Percentiles rank a stretch among this genome's conserved stretches.
Conservation (phyloP, 1,140 invertebrate genomes). For the Cyclina sinensis region DNA sequence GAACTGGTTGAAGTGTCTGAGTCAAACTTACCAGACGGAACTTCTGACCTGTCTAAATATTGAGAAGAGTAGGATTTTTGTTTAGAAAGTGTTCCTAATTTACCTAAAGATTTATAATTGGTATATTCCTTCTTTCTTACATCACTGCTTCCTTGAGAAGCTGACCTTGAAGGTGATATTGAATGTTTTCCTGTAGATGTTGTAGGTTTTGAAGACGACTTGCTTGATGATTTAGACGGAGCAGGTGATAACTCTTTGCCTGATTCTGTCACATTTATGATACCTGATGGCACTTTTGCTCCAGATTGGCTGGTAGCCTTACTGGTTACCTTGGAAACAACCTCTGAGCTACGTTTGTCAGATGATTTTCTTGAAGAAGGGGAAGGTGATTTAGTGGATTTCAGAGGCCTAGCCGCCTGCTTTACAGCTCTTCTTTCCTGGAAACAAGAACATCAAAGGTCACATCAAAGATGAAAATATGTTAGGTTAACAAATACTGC, state of each 20-base stretch:
- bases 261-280: constrained; percentile 36
- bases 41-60: constrained; percentile 49
- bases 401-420: constrained; percentile 29
- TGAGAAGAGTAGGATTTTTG: constrained; percentile 64
- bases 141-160: constrained; percentile 35
- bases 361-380: background rate
- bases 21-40: background rate
- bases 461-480: too few species aligned
- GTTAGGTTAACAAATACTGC: too few species aligned
- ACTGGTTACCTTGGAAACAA: constrained; percentile 33
- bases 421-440: constrained; percentile 67
- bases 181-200: constrained; percentile 24
- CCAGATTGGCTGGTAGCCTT: constrained; percentile 1
- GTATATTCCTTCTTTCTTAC: constrained; percentile 18
- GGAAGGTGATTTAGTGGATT: constrained; percentile 5
- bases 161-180: constrained; percentile 31
- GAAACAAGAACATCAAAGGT: too few species aligned
- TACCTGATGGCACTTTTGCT: constrained; percentile 34
- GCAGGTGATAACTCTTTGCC: background rate
- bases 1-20: background rate
- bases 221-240: constrained; percentile 11
- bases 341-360: constrained; percentile 5
- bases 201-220: constrained; percentile 18
- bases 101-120: constrained; percentile 62
- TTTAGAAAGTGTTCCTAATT: constrained; percentile 54